These are phyloP conservation scores for Salvelinus fontinalis DNA, from an alignment of 2,113 vertebrate species.

Conservation along the genomic window DNA sequence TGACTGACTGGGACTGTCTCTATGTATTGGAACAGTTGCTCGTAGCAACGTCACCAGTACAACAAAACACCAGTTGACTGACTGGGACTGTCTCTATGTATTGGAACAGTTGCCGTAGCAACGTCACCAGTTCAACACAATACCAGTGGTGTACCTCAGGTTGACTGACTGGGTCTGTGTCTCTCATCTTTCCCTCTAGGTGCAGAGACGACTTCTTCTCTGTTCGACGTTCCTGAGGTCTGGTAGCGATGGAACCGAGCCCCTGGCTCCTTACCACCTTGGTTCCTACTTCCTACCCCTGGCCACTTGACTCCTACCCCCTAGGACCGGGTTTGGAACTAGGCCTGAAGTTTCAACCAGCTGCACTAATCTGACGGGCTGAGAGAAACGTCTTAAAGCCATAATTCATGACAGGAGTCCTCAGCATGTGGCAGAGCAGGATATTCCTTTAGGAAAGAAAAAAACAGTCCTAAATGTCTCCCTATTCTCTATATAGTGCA, in stretches of 20 bases:
- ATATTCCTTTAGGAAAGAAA: not conserved
- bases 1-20: not conserved
- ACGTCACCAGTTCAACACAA: too few species aligned
- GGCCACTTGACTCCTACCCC: slow-evolving; percentile 33
- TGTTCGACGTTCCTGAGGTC: slow-evolving; percentile 76
- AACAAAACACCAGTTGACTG: too few species aligned
- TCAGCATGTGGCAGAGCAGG: not conserved
- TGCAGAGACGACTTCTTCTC: slow-evolving; percentile 49
- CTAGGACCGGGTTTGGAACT: slow-evolving; percentile 22
- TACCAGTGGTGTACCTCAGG: too few species aligned
- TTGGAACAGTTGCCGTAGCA: too few species aligned
- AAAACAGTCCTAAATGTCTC: too few species aligned
- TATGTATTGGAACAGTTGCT: not conserved
- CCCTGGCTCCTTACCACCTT: slow-evolving; percentile 1
- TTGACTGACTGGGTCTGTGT: not conserved
- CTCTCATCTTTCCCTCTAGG: slow-evolving; percentile 20
- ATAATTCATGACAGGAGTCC: slow-evolving; percentile 45
- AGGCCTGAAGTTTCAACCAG: slow-evolving; percentile 26
- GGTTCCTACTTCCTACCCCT: slow-evolving; percentile 21
- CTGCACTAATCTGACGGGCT: slow-evolving; percentile 37
- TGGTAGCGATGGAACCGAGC: slow-evolving; percentile 64
- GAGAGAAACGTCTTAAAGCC: slow-evolving; percentile 45
- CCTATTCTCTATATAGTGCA: too few species aligned
- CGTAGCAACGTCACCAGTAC: too few species aligned
- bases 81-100: too few species aligned